phyloP scores from a whole-genome alignment of 2,113 vertebrate genomes.

The Ceratotherium simum region DNA sequence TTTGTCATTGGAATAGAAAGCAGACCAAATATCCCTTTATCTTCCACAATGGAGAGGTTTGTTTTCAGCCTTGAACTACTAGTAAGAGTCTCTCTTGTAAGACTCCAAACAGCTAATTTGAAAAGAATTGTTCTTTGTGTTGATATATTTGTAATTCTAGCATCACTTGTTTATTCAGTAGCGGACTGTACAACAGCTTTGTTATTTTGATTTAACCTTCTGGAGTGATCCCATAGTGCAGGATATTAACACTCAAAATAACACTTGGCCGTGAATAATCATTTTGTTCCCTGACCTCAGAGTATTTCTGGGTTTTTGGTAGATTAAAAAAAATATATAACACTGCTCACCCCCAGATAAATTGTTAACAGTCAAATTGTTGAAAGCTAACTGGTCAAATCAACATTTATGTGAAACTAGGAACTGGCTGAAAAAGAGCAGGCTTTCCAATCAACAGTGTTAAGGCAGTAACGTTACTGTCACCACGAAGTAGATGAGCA shows the following conservation, averaged over 20 bases:
- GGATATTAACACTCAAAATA: background rate
- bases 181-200: background rate
- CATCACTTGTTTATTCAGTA: background rate
- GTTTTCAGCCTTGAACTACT: background rate
- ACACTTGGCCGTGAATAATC: background rate
- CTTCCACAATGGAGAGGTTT: background rate
- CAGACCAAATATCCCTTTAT: background rate
- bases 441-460: background rate
- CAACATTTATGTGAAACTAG: background rate
- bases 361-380: background rate
- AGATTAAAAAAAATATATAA: background rate
- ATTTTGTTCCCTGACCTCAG: background rate
- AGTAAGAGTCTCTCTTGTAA: background rate
- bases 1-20: background rate
- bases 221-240: background rate
- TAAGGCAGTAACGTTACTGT: background rate
- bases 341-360: background rate
- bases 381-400: background rate
- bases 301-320: background rate
- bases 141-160: background rate
- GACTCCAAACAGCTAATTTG: background rate
- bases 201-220: background rate
- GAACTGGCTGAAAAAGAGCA: background rate
- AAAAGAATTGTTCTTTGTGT: background rate
- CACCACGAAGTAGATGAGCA: background rate